Percentiles rank a stretch among this genome's conserved stretches.
These are phyloP conservation scores for Paracyprichromis sp. DNA, from an alignment of 2,113 vertebrate genomes.

Conservation along the genomic window DNA sequence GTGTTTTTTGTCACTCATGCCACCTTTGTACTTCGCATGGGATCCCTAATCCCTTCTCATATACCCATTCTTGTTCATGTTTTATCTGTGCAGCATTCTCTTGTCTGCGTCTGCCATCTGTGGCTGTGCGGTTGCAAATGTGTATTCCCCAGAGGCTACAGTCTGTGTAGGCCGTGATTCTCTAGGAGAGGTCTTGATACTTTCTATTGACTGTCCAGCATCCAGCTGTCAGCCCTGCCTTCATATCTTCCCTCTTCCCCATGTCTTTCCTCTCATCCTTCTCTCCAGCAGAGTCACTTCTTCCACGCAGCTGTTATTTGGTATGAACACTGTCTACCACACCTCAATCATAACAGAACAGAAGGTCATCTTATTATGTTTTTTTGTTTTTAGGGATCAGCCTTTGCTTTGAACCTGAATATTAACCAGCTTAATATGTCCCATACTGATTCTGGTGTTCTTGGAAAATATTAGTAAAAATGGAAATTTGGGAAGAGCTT, in stretches of 20 bases:
- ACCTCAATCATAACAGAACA: conserved; percentile 41
- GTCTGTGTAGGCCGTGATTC: neutral
- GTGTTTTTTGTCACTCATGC: neutral
- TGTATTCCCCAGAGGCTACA: neutral
- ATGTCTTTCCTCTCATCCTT: conserved; percentile 1
- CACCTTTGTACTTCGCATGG: neutral
- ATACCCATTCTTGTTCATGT: neutral
- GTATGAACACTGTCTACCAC: conserved; percentile 35
- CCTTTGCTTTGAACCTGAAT: conserved; percentile 8
- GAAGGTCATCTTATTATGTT: neutral
- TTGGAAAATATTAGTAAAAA: conserved; percentile 13
- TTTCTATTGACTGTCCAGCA: neutral
- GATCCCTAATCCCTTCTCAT: neutral
- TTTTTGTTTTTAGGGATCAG: neutral
- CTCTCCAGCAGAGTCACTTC: conserved; percentile 33
- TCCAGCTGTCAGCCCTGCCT: conserved; percentile 15
- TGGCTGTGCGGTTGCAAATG: neutral
- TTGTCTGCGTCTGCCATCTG: neutral
- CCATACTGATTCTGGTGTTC: neutral
- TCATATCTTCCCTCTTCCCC: neutral
- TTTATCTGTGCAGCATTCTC: neutral
- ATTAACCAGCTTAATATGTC: neutral
- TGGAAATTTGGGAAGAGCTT: neutral
- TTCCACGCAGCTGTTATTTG: conserved; percentile 47
- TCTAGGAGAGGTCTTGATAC: neutral